Base-by-base conservation (phyloP, 2,888 invertebrate species). In the Tromatobia lineatoria region DNA sequence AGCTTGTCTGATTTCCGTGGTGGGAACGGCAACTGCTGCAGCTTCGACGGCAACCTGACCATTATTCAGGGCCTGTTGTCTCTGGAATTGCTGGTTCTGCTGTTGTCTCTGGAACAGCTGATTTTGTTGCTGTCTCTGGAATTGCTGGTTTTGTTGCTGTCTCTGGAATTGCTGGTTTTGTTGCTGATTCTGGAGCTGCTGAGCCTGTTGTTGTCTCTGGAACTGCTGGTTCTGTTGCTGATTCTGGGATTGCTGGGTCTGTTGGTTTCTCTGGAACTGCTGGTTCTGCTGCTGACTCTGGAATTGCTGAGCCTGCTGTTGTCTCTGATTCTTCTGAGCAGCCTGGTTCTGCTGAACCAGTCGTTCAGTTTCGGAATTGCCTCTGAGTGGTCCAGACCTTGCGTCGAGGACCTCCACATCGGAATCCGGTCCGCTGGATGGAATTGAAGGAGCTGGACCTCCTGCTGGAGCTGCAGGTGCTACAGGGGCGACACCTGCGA, bases 181-280 rank as follows among this genome's bases (percentile, higher is more conserved):
- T 94, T 42, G 94, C 89, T 87, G 93, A 94, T 88, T 94, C 93
- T n/a, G 95, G 94, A 73, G 95, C 94, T 73, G 94, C 94, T 80
- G 94, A 92, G 94, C 95, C 94, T 29, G 95, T 92, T 86, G 94
- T 92, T 74, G 61, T 3, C 18, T 25, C 18, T 59, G 88, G 57
- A 38, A 29, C 34, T 70, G 86, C 25, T 67, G 73, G 11, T 54
- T 76, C 57, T 80, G 83, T 64, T 67, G 83, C 45, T 20, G 79
- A 25, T 25, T 73, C 77, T 70, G 86, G 34, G 57, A n/a, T 42
- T 64, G 80, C 70, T 45, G 54, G n/a, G 25, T 76, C 71, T 79
- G 79, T 61, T 76, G 76, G 29, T 80, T 70, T 2, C 29, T 50
- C 42, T 66, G 76, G 10, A 25, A n/a, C 34, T 38, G 38, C 38